phyloP scores from a whole-genome alignment of 1,140 invertebrate species.

The Drosophila repletoides region DNA sequence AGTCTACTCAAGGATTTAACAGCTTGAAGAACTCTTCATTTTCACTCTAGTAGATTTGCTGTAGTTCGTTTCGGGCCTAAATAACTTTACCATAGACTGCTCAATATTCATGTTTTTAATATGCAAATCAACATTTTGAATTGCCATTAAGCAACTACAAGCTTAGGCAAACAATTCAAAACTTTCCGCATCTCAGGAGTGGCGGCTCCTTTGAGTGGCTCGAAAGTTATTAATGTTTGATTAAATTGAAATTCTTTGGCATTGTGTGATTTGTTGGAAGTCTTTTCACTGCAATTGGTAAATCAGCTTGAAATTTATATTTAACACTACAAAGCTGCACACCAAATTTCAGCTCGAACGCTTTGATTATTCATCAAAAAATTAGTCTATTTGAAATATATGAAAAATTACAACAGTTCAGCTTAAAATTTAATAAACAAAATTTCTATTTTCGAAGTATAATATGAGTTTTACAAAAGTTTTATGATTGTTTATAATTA shows the following conservation, averaged over 20 bases:
- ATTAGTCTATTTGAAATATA: too few species aligned
- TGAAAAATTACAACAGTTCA: too few species aligned
- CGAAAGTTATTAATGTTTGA: constrained; percentile 63
- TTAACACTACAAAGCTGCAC: too few species aligned
- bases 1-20: constrained; percentile 41
- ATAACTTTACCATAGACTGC: constrained; percentile 22
- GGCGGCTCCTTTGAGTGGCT: too few species aligned
- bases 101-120: constrained; percentile 69
- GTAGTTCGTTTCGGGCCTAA: constrained; percentile 20
- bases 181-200: constrained; percentile 39
- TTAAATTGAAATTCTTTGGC: constrained; percentile 15
- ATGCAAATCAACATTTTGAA: constrained; percentile 56
- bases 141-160: constrained; percentile 24
- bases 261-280: neutral
- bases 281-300: neutral
- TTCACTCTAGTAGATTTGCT: neutral
- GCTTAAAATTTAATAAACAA: too few species aligned
- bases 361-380: too few species aligned
- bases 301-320: neutral
- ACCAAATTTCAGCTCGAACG: too few species aligned
- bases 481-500: too few species aligned
- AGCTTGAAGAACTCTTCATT: neutral
- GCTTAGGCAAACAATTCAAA: neutral
- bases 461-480: too few species aligned
- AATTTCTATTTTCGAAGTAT: too few species aligned